These are phyloP conservation scores for Dissostichus mawsoni DNA, from an alignment of 2,113 vertebrate species.

Conservation along the genomic window DNA sequence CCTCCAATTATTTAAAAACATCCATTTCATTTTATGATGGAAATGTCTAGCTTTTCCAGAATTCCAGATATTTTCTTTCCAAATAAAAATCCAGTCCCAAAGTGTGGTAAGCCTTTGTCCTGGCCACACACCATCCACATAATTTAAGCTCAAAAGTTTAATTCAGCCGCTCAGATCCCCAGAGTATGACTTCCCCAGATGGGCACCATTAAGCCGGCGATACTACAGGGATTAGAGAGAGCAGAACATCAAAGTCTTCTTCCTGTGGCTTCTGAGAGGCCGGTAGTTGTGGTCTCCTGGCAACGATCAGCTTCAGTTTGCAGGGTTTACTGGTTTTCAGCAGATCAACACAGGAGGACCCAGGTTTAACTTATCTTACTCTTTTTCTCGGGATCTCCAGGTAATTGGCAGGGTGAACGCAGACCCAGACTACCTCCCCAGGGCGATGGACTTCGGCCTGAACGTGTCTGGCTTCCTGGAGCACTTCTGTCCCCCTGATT, in stretches of 20 bases:
- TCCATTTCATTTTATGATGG: conserved; percentile 32
- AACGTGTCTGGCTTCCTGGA: conserved; percentile 95
- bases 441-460: conserved; percentile 94
- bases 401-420: conserved; percentile 97
- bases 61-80: conserved; percentile 19
- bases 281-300: conserved; percentile 47
- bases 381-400: conserved; percentile 72
- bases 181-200: conserved; percentile 61
- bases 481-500: conserved; percentile 90
- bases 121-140: conserved; percentile 40
- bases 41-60: conserved; percentile 33
- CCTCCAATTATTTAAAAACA: not conserved
- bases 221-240: conserved; percentile 53
- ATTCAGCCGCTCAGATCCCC: conserved; percentile 30
- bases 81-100: conserved; percentile 10
- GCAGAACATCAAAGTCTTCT: conserved; percentile 42
- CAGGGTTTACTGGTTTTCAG: conserved; percentile 44
- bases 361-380: conserved; percentile 22
- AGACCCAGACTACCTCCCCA: conserved; percentile 96
- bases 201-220: conserved; percentile 48
- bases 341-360: conserved; percentile 3
- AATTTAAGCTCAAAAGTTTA: conserved; percentile 40
- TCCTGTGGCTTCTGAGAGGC: conserved; percentile 60
- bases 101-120: conserved; percentile 28
- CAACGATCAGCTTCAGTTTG: conserved; percentile 32